Percentiles rank a stretch among this genome's conserved stretches.
phyloP scores from a whole-genome alignment of 2,888 invertebrate genomes.

The Athetis lepigone region DNA sequence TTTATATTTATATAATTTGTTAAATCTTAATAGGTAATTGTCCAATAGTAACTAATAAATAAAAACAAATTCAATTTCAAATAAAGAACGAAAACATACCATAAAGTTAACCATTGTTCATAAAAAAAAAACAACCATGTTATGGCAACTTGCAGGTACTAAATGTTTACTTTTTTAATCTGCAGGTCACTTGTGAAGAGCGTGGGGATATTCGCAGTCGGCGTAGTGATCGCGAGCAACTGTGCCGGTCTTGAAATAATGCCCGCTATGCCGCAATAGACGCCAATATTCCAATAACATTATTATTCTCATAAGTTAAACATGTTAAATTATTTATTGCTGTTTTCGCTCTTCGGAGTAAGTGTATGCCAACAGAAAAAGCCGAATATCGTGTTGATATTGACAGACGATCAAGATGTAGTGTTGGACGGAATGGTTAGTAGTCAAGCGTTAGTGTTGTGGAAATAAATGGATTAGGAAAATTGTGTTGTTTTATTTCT shows the following conservation, averaged over 20 bases:
- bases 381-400: conserved; percentile 94
- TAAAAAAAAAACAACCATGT: conserved; percentile 16
- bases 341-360: conserved; percentile 71
- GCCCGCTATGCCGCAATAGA: conserved; percentile 89
- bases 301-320: conserved; percentile 65
- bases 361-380: conserved; percentile 68
- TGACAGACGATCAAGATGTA: conserved; percentile 97
- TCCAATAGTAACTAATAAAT: too few relatives aligned
- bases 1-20: too few relatives aligned
- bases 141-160: conserved; percentile 30
- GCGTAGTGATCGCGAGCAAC: conserved; percentile 94
- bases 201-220: conserved; percentile 94
- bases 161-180: conserved; percentile 67
- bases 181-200: conserved; percentile 95
- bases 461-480: conserved; percentile 78
- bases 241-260: conserved; percentile 94
- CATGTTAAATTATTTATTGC: conserved; percentile 83
- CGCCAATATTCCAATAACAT: conserved; percentile 17
- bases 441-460: conserved; percentile 64
- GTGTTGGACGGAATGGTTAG: conserved; percentile 94
- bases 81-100: neutral
- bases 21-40: too few relatives aligned
- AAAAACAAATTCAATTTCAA: too few relatives aligned
- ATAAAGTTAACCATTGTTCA: neutral
- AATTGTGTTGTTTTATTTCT: conserved; percentile 65